Conservation (phyloP, 2,113 vertebrate species). For the Globicephala melas region DNA sequence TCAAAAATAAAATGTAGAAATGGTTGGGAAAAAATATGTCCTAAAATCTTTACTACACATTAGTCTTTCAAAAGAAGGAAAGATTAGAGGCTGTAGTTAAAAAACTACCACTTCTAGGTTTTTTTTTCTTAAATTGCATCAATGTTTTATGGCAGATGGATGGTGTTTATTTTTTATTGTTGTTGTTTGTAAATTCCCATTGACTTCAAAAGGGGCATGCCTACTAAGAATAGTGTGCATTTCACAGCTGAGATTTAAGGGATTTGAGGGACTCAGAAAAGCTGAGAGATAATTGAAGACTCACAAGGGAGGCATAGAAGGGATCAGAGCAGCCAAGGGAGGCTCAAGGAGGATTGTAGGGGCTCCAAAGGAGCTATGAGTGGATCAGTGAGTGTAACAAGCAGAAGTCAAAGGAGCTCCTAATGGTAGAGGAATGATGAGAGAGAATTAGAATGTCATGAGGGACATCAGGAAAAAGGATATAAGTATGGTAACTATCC, state of each 20-base stretch:
- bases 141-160: slow-evolving; percentile 27
- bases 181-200: slow-evolving; percentile 73
- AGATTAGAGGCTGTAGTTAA: neutral
- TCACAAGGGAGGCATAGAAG: slow-evolving; percentile 66
- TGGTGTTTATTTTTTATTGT: slow-evolving; percentile 58
- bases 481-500: neutral
- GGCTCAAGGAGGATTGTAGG: slow-evolving; percentile 75
- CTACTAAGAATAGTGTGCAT: slow-evolving; percentile 63
- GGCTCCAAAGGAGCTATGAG: slow-evolving; percentile 63
- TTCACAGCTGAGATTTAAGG: slow-evolving; percentile 74
- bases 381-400: slow-evolving; percentile 75
- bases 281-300: slow-evolving; percentile 76
- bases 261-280: slow-evolving; percentile 75
- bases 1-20: slow-evolving; percentile 66
- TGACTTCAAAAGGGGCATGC: slow-evolving; percentile 66
- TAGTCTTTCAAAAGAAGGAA: slow-evolving; percentile 11
- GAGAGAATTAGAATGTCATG: slow-evolving; percentile 66
- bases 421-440: slow-evolving; percentile 51
- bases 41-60: slow-evolving; percentile 41
- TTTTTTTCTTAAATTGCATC: slow-evolving; percentile 38
- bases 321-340: slow-evolving; percentile 74
- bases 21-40: rapidly evolving
- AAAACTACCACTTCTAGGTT: slow-evolving; percentile 13
- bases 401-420: slow-evolving; percentile 26
- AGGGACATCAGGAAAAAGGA: slow-evolving; percentile 46